phyloP scores from a whole-genome alignment of 2,888 invertebrate genomes.

The Spodoptera picta region DNA sequence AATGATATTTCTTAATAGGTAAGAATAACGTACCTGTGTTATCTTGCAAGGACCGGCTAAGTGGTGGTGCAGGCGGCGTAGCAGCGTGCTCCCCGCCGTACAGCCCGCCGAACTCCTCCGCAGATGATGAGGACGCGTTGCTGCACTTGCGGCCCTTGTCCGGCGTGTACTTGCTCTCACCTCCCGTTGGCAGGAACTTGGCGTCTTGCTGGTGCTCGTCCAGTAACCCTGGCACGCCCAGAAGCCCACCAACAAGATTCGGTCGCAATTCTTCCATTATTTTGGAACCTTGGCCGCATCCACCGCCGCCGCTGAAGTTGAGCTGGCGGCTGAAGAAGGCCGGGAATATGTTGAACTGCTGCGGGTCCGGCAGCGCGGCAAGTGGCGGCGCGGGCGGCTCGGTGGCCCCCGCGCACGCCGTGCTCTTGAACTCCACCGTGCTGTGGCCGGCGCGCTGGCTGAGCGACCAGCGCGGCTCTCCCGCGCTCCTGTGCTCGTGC shows the following conservation, averaged over 20 bases:
- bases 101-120: slow-evolving; percentile 96
- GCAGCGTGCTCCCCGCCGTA: slow-evolving; percentile 93
- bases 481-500: slow-evolving; percentile 79
- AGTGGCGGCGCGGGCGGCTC: slow-evolving; percentile 88
- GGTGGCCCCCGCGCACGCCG: slow-evolving; percentile 90
- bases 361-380: slow-evolving; percentile 90
- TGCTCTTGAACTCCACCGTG: slow-evolving; percentile 96
- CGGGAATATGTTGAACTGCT: slow-evolving; percentile 97
- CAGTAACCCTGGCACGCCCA: slow-evolving; percentile 93
- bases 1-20: no score
- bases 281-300: slow-evolving; percentile 92
- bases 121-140: slow-evolving; percentile 92
- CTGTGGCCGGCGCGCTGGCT: slow-evolving; percentile 89
- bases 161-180: slow-evolving; percentile 88
- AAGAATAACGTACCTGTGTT: slow-evolving; percentile 84
- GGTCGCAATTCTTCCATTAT: slow-evolving; percentile 96
- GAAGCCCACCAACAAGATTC: slow-evolving; percentile 93
- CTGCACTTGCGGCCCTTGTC: slow-evolving; percentile 92
- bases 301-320: slow-evolving; percentile 92
- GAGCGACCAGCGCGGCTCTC: slow-evolving; percentile 83
- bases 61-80: slow-evolving; percentile 90
- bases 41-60: slow-evolving; percentile 87
- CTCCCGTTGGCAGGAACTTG: slow-evolving; percentile 87
- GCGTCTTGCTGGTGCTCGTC: slow-evolving; percentile 92
- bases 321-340: slow-evolving; percentile 96